Base-by-base conservation (phyloP, 2,797 vertebrate species). In the Micromesistius poutassou region DNA sequence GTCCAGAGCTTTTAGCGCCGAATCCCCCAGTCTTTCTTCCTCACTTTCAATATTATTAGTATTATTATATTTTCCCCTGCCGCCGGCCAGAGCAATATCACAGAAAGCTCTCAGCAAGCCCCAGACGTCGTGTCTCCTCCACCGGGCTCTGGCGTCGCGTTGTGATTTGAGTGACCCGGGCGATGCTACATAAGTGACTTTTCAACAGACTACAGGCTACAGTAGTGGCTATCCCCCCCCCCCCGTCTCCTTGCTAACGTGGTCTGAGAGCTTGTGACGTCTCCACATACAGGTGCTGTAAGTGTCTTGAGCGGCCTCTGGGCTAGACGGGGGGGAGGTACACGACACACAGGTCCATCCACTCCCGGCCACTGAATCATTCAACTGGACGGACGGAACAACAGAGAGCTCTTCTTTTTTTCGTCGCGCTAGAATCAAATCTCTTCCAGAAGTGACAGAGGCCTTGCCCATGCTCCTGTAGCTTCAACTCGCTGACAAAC, bases 1-100 rank as follows among this genome's bases (percentile, higher is more conserved):
- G 90, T 87, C 85, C 91, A 87, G 88, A 88, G 92, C 93, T 93
- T 91, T 95, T 88, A 94, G 90, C 86, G 87, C 22, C 0, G 80
- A 86, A 87, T 89, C 74, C 38, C 2, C 81, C 80, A 77, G 83
- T 81, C 84, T 86, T 91, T 92, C 86, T 83, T 77, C 78, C 50
- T 80, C 35, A 68, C 83, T 75, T 7, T 40, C 79, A 78, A 83
- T 92, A 90, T 93, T 94, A 94, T 92, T 88, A 90, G 90, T 83
- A 82, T 87, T 91, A 91, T 92, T 88, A 89, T 90, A 93, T 93
- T 92, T 93, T 93, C 79, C 78, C 83, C 75, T 72, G 1, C 30
- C 31, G 66, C 74, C 71, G 71, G 74, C 74, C 62, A 70, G 55
- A 81, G 90, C 85, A 82, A 85, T 88, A 92, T 91, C 85, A 88